Evolutionary conservation across 2,113 vertebrate species (phyloP).

Genomic region (Lagopus leucura): DNA sequence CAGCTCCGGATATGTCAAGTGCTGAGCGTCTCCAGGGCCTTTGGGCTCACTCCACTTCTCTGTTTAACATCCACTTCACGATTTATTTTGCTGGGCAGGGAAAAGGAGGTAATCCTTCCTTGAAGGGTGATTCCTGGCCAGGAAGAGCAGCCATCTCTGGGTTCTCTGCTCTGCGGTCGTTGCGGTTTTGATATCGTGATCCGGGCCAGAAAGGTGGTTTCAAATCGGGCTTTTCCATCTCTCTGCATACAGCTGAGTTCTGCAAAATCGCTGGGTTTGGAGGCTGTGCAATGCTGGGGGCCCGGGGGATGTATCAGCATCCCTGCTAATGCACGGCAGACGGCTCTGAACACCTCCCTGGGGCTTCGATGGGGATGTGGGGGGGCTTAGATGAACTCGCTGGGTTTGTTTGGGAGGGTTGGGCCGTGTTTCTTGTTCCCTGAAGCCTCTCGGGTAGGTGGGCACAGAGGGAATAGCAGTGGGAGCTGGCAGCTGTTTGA

Average conservation of each 20-base stretch:
- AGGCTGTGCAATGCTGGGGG: neutral
- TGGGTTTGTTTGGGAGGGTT: neutral
- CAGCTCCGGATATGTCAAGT: neutral
- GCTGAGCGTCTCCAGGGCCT: neutral
- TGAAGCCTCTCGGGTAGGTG: neutral
- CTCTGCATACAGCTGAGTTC: neutral
- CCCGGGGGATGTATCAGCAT: neutral
- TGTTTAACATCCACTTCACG: neutral
- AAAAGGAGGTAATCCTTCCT: constrained; percentile 15
- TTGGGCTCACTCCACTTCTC: neutral
- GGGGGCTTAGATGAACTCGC: neutral
- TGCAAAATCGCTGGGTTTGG: neutral
- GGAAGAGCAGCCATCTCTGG: neutral
- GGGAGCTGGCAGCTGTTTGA: neutral
- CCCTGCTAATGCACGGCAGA: neutral
- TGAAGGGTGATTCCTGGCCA: neutral
- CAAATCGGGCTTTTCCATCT: neutral
- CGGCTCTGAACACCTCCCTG: neutral
- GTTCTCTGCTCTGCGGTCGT: neutral
- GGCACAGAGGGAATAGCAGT: neutral
- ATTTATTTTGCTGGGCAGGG: constrained; percentile 31
- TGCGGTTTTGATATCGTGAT: neutral
- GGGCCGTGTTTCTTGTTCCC: neutral
- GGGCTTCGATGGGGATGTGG: neutral
- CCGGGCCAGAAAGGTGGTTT: neutral